Base-by-base conservation (phyloP, 2,888 invertebrate species). In the Clitarchus hookeri region DNA sequence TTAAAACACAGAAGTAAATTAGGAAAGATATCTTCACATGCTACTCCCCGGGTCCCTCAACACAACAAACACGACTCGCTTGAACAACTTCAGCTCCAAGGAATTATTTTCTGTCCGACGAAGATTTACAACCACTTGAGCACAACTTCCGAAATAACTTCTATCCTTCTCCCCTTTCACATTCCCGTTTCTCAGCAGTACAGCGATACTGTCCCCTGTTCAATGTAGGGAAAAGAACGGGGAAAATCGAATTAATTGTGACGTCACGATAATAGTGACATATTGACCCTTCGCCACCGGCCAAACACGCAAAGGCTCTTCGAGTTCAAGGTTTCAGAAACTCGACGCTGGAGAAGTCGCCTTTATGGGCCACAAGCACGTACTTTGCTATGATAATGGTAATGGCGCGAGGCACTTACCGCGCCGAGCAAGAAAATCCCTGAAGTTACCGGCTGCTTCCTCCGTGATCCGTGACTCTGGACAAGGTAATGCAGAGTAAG, bases 91-190 rank as follows among this genome's bases (percentile, higher is more conserved):
- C 65, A 65, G 65, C 65, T 65, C 11, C 65, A 65, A 65, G n/a
- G 65, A 6, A 65, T 65, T 65, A n/a, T 65, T 65, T 65, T 65
- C 65, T n/a, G n/a, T 65, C 65, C 65, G 65, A 65, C 65, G 23
- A 65, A 65, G 65, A 65, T 65, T 65, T 65, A 65, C 65, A 65
- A n/a, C 65, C 65, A 65, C 65, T 65, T 65, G 65, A 65, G 65
- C 65, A 65, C 65, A 12, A 65, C 65, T 65, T 65, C 48, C 48
- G 48, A 48, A 48, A 48, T 48, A 48, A 48, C 65, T 65, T 11
- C 3, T 48, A 11, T 48, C 48, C 16, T 23, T 65, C 65, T 23
- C 19, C 65, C 65, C 65, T 19, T 19, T 19, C 48, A 11, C 48
- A 13, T 48, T 48, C 48, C 48, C 8, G 0, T 16, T 48, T 48